Base-by-base conservation (phyloP, 2,113 vertebrate species). In the Indicator maculatus region DNA sequence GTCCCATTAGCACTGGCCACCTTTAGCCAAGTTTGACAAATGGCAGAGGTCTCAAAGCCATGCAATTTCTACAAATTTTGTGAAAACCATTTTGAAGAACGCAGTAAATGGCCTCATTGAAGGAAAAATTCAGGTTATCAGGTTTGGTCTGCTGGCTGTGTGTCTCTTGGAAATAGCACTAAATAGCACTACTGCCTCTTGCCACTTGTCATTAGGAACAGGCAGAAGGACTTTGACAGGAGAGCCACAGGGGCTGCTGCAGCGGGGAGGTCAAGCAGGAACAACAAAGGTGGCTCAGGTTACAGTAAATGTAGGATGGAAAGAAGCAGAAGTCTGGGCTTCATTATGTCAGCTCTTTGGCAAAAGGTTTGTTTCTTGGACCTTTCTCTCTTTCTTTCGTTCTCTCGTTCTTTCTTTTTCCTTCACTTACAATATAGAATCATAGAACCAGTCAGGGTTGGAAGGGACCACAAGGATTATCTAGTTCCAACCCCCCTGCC, bases 311-410 rank as follows among this genome's bases (percentile, higher is more conserved):
- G 23, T 17, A 38, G 41, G 16, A 60, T 12, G 14, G 50, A 19
- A 56, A 73, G 50, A 84, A 59, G 64, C 24, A 8, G 6, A 92
- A 36, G 11, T 16, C 41, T 58, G 41, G 33, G 9, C 24, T 87
- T 80, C 17, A 8, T 56, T 28, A 87, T 31, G 12, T 75, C 31
- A 55, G 38, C 18, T 66, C 28, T 50, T 67, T 39, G 53, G 30
- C n/a, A 89, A 50, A 36, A 8, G 18, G 8, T 24, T 66, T 76
- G 24, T 33, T 94, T 63, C 41, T 36, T 59, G n/a, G 67, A 61
- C 18, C 7, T 6, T 16, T 21, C 13, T 7, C 6, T 24, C 11
- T 4, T 8, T 31, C 12, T 2, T 36, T 12, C 6, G 3, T 33
- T 17, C 17, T 15, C 14, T 16, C 10, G 6, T 31, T 33, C 33